Percentiles rank a stretch among this genome's conserved stretches.
These are phyloP conservation scores for Orthosia incerta DNA, from an alignment of 2,888 invertebrate species.

Conservation along the genomic window DNA sequence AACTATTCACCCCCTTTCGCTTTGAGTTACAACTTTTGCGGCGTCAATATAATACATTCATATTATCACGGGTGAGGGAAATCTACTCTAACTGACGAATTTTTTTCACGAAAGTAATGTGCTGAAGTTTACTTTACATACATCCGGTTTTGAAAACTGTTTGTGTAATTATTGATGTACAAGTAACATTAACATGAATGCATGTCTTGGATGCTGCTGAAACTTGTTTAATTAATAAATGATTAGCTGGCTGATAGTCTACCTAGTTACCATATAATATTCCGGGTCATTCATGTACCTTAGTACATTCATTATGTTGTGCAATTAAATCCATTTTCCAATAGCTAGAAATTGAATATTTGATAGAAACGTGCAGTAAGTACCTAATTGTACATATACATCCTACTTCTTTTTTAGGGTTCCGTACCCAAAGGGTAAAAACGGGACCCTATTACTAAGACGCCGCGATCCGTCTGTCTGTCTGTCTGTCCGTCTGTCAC, in stretches of 20 bases:
- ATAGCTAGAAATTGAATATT: slow-evolving; percentile 5
- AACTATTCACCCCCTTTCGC: slow-evolving; percentile 59
- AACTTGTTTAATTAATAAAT: background rate
- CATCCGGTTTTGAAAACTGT: background rate
- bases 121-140: slow-evolving; percentile 9
- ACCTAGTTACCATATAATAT: background rate
- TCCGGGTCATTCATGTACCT: background rate
- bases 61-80: slow-evolving; percentile 50
- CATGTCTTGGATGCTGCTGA: background rate
- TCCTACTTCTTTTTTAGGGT: too few relatives aligned
- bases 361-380: background rate
- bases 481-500: too few relatives aligned
- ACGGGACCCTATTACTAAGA: too few relatives aligned
- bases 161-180: background rate
- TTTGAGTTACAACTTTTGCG: slow-evolving; percentile 57
- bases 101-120: slow-evolving; percentile 44
- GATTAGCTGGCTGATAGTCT: background rate
- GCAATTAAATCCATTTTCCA: background rate
- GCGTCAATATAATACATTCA: slow-evolving; percentile 67
- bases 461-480: too few relatives aligned
- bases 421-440: too few relatives aligned
- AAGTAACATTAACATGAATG: background rate
- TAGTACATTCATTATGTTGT: background rate
- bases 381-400: too few relatives aligned
- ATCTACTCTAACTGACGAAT: slow-evolving; percentile 46